These are phyloP conservation scores for Platysternon megacephalum DNA, from an alignment of 2,113 vertebrate genomes.

Conservation along the genomic window DNA sequence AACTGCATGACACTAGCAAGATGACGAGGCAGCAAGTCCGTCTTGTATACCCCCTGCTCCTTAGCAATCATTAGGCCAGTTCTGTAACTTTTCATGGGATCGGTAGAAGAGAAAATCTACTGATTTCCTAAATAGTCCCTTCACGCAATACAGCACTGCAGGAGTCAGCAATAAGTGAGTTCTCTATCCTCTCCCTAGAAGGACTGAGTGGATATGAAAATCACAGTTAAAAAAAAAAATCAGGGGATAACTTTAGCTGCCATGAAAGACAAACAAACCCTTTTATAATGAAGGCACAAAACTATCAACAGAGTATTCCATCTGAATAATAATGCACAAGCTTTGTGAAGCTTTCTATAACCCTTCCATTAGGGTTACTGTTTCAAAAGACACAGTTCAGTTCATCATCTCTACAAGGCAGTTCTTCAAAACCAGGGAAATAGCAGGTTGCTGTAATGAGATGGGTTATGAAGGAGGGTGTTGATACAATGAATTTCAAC, in stretches of 20 bases:
- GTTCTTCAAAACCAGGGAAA: slow-evolving; percentile 1
- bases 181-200: neutral
- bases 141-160: neutral
- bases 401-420: neutral
- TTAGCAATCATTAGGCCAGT: neutral
- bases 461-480: neutral
- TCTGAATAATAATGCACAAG: neutral
- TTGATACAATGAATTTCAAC: neutral
- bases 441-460: neutral
- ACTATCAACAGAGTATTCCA: neutral
- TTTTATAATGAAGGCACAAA: neutral
- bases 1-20: neutral
- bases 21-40: neutral
- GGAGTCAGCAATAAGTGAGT: neutral
- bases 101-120: neutral
- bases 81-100: neutral
- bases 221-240: neutral
- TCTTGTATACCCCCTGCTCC: neutral
- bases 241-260: neutral
- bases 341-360: neutral
- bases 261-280: neutral
- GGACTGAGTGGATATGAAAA: neutral
- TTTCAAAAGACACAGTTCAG: neutral
- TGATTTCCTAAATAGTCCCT: neutral
- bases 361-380: neutral